Percentiles rank a stretch among this genome's conserved stretches.
Evolutionary conservation across 2,888 invertebrate genomes (phyloP).

Genomic region (Dryobota labecula): DNA sequence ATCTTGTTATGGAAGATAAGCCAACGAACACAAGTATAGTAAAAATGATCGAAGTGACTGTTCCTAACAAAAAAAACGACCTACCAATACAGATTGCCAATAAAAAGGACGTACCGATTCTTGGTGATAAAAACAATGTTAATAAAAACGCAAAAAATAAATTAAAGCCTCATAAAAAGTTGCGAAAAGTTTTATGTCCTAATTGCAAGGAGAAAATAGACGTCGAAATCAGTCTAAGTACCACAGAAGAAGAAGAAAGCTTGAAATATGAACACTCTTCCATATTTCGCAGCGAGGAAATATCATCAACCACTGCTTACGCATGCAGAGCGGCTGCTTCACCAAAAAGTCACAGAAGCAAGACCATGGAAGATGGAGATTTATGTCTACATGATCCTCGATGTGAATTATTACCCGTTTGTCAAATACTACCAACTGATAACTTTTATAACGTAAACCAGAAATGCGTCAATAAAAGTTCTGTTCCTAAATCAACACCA

Average conservation of each 20-base stretch:
- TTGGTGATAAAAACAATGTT: conserved; percentile 46
- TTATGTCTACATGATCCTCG: conserved; percentile 79
- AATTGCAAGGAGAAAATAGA: conserved; percentile 82
- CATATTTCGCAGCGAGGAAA: conserved; percentile 67
- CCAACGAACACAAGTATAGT: conserved; percentile 69
- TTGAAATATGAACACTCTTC: conserved; percentile 68
- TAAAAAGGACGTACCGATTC: conserved; percentile 55
- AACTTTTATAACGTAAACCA: conserved; percentile 68
- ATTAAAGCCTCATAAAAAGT: conserved; percentile 68
- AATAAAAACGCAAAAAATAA: conserved; percentile 61
- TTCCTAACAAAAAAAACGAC: conserved; percentile 62
- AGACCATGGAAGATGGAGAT: conserved; percentile 68
- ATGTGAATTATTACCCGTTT: conserved; percentile 82
- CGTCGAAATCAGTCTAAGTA: conserved; percentile 68
- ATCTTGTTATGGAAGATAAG: conserved; percentile 70
- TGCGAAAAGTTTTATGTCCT: conserved; percentile 78
- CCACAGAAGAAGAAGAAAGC: conserved; percentile 77
- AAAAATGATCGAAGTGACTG: conserved; percentile 60
- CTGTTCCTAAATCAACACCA: conserved; percentile 69
- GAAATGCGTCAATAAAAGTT: conserved; percentile 69
- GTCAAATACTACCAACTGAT: conserved; percentile 80
- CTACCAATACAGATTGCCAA: conserved; percentile 40
- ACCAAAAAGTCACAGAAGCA: conserved; percentile 60
- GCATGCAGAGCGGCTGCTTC: conserved; percentile 62
- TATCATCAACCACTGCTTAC: conserved; percentile 66